Percentiles rank a stretch among this genome's conserved stretches.
phyloP scores from a whole-genome alignment of 2,113 vertebrate species.

The Saguinus midas region DNA sequence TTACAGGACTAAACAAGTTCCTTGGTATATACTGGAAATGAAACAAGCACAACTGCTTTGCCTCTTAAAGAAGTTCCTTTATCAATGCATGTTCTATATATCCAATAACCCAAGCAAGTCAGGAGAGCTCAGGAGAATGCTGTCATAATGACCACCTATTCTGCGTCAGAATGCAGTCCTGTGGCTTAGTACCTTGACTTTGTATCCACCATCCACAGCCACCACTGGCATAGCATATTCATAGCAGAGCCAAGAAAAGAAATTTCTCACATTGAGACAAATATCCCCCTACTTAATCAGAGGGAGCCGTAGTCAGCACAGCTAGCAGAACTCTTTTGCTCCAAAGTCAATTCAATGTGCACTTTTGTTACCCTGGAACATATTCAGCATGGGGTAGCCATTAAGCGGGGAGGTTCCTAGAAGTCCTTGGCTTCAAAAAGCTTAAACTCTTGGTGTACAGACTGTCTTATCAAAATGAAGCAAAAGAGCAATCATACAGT shows the following conservation, averaged over 20 bases:
- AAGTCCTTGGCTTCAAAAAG: background rate
- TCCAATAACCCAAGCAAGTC: background rate
- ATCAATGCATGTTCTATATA: background rate
- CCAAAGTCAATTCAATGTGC: background rate
- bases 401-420: background rate
- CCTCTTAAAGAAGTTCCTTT: slow-evolving; percentile 21
- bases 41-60: background rate
- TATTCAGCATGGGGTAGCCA: background rate
- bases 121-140: background rate
- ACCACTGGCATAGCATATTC: background rate
- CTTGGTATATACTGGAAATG: slow-evolving; percentile 50
- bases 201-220: background rate
- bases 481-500: background rate
- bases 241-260: background rate
- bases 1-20: slow-evolving; percentile 46
- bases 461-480: background rate
- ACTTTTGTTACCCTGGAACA: background rate
- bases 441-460: slow-evolving; percentile 13
- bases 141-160: background rate
- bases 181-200: background rate
- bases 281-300: background rate
- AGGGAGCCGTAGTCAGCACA: background rate
- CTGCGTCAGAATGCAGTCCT: background rate
- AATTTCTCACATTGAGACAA: background rate
- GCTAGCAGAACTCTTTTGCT: background rate